Conservation (phyloP, 2,888 invertebrate genomes). For the Hyposoter didymator region DNA sequence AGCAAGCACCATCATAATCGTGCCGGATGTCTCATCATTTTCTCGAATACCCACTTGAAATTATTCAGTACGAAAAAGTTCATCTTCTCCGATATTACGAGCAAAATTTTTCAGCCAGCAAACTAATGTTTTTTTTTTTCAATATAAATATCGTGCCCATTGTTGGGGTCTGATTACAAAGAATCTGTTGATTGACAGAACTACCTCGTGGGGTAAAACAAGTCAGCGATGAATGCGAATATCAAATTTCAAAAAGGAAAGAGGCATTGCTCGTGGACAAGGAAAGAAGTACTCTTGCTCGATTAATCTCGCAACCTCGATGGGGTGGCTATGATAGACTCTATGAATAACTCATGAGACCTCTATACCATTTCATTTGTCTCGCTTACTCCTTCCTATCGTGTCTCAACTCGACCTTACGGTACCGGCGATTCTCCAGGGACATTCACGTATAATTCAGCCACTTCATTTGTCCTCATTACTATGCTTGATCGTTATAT, state of each 20-base stretch:
- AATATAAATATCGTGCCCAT: background rate
- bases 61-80: too few relatives aligned
- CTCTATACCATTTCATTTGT: constrained; percentile 59
- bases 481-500: constrained; percentile 81
- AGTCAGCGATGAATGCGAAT: constrained; percentile 28
- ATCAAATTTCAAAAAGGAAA: constrained; percentile 23
- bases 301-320: constrained; percentile 83
- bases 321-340: constrained; percentile 83
- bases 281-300: constrained; percentile 81
- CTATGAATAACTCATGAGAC: constrained; percentile 83
- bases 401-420: constrained; percentile 36
- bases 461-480: constrained; percentile 84
- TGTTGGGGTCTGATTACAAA: background rate
- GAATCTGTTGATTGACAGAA: background rate
- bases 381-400: constrained; percentile 47
- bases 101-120: background rate
- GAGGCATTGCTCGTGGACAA: constrained; percentile 68
- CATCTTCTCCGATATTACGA: background rate
- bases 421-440: constrained; percentile 76
- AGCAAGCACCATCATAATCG: background rate
- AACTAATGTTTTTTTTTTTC: background rate
- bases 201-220: background rate
- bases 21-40: background rate
- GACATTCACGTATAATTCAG: constrained; percentile 83
- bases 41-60: too few relatives aligned